Conservation (phyloP, 2,888 invertebrate species). For the Diadromus collaris region DNA sequence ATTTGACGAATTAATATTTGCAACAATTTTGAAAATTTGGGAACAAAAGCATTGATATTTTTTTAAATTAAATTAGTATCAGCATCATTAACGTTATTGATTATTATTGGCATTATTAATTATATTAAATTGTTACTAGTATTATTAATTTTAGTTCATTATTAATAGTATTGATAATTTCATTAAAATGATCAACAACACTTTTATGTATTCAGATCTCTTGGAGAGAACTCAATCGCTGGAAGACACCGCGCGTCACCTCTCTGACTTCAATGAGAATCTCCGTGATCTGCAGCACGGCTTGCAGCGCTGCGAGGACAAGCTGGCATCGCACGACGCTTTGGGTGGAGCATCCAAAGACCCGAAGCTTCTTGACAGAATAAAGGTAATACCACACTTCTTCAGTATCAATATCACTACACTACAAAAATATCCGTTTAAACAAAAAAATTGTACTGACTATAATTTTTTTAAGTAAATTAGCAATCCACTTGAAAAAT, state of each 20-base stretch:
- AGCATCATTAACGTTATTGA: neutral
- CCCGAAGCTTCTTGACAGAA: conserved; percentile 91
- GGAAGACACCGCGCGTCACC: conserved; percentile 90
- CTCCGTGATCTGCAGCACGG: conserved; percentile 92
- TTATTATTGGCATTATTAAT: no score
- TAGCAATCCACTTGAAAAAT: neutral
- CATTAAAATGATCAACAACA: neutral
- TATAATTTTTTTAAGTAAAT: no score
- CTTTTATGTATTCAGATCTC: conserved; percentile 81
- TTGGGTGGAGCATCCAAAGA: conserved; percentile 89
- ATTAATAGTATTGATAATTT: no score
- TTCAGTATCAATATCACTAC: no score
- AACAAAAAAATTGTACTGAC: no score
- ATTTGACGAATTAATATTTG: no score
- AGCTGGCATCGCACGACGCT: conserved; percentile 88
- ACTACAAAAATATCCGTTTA: no score
- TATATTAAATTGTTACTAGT: neutral
- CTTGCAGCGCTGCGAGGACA: conserved; percentile 94
- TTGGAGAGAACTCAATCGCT: conserved; percentile 89
- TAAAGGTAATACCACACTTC: conserved; percentile 82
- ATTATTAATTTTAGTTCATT: neutral
- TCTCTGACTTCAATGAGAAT: conserved; percentile 93
- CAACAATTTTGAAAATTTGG: no score
- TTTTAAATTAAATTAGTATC: conserved; percentile 7
- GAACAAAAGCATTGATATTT: neutral